Percentiles rank a stretch among this genome's conserved stretches.
phyloP scores from a whole-genome alignment of 2,113 vertebrate species.

The Macaca mulatta region DNA sequence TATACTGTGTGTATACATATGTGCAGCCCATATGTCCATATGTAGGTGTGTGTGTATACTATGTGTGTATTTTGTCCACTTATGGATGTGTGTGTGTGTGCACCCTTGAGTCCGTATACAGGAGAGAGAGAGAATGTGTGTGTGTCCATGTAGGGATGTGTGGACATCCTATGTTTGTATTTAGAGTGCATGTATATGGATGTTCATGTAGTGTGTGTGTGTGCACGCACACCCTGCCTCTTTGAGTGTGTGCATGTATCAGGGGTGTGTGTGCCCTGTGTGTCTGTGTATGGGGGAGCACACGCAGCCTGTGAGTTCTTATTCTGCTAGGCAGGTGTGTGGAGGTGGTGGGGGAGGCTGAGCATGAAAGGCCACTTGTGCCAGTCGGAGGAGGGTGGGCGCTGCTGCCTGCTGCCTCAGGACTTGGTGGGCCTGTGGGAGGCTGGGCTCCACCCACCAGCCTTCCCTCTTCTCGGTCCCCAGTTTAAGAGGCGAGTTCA shows the following conservation, averaged over 20 bases:
- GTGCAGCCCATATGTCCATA: background rate
- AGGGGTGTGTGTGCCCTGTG: background rate
- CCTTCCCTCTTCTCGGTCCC: background rate
- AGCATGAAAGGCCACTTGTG: slow-evolving; percentile 33
- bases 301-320: background rate
- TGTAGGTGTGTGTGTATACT: background rate
- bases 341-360: slow-evolving; percentile 40
- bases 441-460: background rate
- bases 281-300: background rate
- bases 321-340: background rate
- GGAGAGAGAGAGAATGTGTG: background rate
- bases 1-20: background rate
- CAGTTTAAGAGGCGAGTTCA: slow-evolving; percentile 81
- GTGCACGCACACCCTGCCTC: background rate
- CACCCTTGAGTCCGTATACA: background rate
- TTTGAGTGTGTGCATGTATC: background rate
- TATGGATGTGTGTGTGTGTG: background rate
- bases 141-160: background rate
- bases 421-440: background rate
- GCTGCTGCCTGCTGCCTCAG: background rate
- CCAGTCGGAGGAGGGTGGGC: background rate
- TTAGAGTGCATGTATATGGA: background rate
- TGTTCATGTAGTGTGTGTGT: background rate
- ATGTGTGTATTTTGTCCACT: too few relatives aligned
- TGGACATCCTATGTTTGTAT: background rate